A percentile compares a stretch with the other conserved stretches of the same genome.
phyloP scores from a whole-genome alignment of 2,797 vertebrate species.

The Saxicola maurus region DNA sequence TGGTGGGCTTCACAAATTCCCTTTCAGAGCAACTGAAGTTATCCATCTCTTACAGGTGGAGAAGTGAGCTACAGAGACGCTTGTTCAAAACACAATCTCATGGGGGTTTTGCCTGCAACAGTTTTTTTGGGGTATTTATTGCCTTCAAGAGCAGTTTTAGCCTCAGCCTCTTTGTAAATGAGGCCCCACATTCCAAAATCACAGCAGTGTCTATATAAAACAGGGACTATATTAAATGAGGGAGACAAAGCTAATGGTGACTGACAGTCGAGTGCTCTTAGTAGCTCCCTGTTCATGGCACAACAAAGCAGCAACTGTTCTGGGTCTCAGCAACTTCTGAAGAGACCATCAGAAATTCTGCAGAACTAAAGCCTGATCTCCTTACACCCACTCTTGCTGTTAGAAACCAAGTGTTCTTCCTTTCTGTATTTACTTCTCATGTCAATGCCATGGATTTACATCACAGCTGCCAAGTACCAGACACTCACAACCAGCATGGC shows the following conservation, averaged over 20 bases:
- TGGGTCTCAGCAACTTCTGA: background rate
- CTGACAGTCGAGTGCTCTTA: background rate
- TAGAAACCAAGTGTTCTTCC: background rate
- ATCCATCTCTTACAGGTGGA: background rate
- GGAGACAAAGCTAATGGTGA: background rate
- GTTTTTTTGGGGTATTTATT: rapidly evolving
- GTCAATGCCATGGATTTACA: background rate
- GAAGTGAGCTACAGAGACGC: background rate
- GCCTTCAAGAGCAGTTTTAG: background rate
- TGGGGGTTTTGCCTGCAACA: background rate
- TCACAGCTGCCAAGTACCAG: background rate
- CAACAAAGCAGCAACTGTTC: slow-evolving; percentile 6
- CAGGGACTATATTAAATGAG: background rate
- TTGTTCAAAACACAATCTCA: background rate
- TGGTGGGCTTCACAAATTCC: background rate
- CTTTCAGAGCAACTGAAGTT: background rate
- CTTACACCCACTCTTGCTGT: background rate
- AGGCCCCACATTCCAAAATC: background rate
- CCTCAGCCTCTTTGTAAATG: background rate
- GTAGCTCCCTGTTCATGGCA: background rate
- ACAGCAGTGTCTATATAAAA: background rate
- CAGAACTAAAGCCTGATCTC: background rate
- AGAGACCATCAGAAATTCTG: background rate
- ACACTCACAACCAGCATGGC: background rate
- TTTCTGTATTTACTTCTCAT: background rate